Evolutionary conservation across 1,140 invertebrate genomes (phyloP).

Genomic region (Dolichoris vasculosae): DNA sequence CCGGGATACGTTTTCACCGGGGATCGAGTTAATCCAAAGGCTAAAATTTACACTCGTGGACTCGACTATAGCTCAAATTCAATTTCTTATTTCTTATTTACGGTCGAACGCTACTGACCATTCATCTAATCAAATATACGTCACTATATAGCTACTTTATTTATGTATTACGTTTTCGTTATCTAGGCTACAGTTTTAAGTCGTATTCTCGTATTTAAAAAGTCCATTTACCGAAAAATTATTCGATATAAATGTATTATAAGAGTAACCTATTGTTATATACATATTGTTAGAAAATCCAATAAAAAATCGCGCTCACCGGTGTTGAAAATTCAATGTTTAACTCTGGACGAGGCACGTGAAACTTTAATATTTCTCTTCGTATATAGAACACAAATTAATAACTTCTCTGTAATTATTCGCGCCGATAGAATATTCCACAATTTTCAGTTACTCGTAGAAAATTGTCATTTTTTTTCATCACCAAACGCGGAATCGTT

Average conservation of each 20-base stretch:
- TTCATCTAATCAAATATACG: neutral
- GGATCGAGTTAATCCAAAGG: neutral
- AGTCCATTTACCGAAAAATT: neutral
- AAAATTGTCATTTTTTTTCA: neutral
- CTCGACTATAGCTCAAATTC: neutral
- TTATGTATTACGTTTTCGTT: neutral
- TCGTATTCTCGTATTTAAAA: neutral
- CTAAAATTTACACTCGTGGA: neutral
- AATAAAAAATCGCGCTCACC: conserved; percentile 4
- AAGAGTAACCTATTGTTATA: too few relatives aligned
- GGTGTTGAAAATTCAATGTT: conserved; percentile 38
- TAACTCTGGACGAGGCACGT: neutral
- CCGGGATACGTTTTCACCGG: too few relatives aligned
- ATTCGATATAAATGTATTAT: too few relatives aligned
- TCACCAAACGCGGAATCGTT: neutral
- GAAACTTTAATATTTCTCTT: neutral
- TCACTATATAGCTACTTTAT: neutral
- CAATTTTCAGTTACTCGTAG: neutral
- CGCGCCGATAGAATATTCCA: neutral
- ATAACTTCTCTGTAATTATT: neutral
- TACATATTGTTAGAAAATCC: neutral
- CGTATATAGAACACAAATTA: neutral
- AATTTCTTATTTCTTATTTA: neutral
- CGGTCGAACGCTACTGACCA: neutral
- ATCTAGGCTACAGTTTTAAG: neutral